These are phyloP conservation scores for Ormyrus thymus DNA, from an alignment of 2,888 invertebrate species.

Conservation along the genomic window DNA sequence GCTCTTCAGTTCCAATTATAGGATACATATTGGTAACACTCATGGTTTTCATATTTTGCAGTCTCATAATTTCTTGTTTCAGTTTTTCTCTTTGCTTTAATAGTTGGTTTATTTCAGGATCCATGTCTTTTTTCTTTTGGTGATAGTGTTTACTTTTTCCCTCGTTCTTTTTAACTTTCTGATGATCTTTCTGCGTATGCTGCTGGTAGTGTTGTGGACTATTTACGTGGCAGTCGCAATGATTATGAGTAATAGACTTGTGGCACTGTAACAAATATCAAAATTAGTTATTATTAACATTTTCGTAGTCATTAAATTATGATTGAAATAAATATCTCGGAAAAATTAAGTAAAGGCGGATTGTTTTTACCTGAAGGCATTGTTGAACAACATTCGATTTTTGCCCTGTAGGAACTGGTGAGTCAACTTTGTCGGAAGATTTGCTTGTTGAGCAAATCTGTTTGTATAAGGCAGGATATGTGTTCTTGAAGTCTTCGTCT, in stretches of 20 bases:
- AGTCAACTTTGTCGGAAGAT: neutral
- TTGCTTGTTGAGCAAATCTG: slow-evolving; percentile 18
- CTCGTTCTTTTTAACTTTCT: slow-evolving; percentile 41
- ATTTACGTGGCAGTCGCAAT: slow-evolving; percentile 34
- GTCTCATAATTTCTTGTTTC: slow-evolving; percentile 64
- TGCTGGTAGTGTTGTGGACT: slow-evolving; percentile 28
- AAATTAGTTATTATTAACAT: no score
- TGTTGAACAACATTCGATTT: slow-evolving; percentile 4
- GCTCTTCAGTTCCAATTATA: slow-evolving; percentile 50
- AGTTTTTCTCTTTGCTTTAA: slow-evolving; percentile 64
- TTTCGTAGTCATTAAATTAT: neutral
- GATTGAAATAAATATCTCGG: neutral
- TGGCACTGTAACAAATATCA: slow-evolving; percentile 36
- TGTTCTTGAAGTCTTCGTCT: slow-evolving; percentile 56
- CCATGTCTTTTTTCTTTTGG: slow-evolving; percentile 62
- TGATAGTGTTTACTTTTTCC: slow-evolving; percentile 53
- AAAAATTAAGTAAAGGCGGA: neutral
- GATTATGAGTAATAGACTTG: slow-evolving; percentile 33
- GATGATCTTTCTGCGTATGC: neutral
- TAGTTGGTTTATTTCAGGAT: slow-evolving; percentile 60
- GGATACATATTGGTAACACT: slow-evolving; percentile 46
- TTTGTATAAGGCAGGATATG: slow-evolving; percentile 41
- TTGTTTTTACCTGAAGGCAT: slow-evolving; percentile 37
- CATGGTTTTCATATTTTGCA: slow-evolving; percentile 59
- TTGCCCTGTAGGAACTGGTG: neutral